Percentiles rank a stretch among this genome's conserved stretches.
Conservation (phyloP, 1,140 invertebrate species). For the Neocloeon triangulifer region DNA sequence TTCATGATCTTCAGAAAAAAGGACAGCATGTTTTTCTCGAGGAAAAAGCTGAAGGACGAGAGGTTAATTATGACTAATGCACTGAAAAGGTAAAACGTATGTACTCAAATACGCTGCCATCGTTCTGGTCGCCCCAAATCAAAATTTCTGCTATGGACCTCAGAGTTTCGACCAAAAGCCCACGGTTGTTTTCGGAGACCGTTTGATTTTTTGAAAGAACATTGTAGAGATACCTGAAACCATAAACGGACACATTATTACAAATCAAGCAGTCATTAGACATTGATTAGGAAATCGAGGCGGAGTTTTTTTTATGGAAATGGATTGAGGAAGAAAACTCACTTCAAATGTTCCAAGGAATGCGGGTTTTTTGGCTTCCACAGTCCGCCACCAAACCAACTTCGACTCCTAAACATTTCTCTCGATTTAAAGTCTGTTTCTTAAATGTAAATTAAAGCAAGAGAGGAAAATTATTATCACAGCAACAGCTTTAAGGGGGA, state of each 20-base stretch:
- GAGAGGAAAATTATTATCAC: too few species aligned
- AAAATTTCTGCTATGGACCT: slow-evolving; percentile 95
- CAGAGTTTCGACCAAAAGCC: slow-evolving; percentile 88
- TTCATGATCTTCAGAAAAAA: slow-evolving; percentile 95
- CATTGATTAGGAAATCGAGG: too few species aligned
- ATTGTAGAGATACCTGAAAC: slow-evolving; percentile 67
- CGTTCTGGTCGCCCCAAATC: slow-evolving; percentile 99
- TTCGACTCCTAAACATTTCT: slow-evolving; percentile 60
- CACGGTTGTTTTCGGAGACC: slow-evolving; percentile 84
- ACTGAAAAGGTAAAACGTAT: slow-evolving; percentile 23
- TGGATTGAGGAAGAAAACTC: slow-evolving; percentile 13
- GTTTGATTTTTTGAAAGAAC: slow-evolving; percentile 91
- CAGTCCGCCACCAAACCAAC: slow-evolving; percentile 67
- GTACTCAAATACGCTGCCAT: slow-evolving; percentile 98
- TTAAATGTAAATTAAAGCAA: too few species aligned
- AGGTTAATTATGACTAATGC: slow-evolving; percentile 7
- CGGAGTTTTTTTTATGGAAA: neutral
- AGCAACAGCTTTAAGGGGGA: too few species aligned
- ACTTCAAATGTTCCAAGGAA: slow-evolving; percentile 90
- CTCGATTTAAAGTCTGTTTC: too few species aligned
- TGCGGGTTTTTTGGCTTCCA: slow-evolving; percentile 89
- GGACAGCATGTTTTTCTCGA: slow-evolving; percentile 98
- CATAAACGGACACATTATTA: neutral
- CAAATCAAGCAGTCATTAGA: too few species aligned
- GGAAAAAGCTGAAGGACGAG: slow-evolving; percentile 67